A percentile compares a stretch with the other conserved stretches of the same genome.
These are phyloP conservation scores for Xylocampa areola DNA, from an alignment of 2,888 invertebrate species.

Conservation along the genomic window DNA sequence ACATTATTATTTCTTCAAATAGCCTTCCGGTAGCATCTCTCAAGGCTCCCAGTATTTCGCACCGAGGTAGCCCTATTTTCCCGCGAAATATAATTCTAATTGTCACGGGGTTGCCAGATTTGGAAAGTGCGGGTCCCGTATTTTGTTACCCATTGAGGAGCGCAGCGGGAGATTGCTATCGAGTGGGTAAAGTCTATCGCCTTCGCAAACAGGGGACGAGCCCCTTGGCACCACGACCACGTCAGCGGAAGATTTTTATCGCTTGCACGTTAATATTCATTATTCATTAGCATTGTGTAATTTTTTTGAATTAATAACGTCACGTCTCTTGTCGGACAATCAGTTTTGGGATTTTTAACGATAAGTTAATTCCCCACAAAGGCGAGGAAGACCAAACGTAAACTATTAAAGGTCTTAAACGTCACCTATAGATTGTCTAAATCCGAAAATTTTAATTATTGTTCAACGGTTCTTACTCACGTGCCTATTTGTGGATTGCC, in stretches of 20 bases:
- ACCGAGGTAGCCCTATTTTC: conserved; percentile 60
- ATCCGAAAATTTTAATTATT: too few species aligned
- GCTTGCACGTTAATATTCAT: conserved; percentile 80
- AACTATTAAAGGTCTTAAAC: too few species aligned
- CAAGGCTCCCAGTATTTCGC: conserved; percentile 32
- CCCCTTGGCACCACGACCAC: conserved; percentile 60
- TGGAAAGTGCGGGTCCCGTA: conserved; percentile 74
- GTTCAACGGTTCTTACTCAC: too few species aligned
- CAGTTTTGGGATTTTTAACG: conserved; percentile 7
- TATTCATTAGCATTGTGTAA: conserved; percentile 76
- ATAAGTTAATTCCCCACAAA: too few species aligned
- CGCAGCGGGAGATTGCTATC: conserved; percentile 75
- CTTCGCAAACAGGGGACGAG: conserved; percentile 69
- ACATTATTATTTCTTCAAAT: too few species aligned
- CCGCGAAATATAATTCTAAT: conserved; percentile 68
- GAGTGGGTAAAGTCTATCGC: conserved; percentile 71
- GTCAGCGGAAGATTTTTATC: conserved; percentile 79
- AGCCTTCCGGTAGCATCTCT: conserved; percentile 15
- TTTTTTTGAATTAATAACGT: conserved; percentile 50
- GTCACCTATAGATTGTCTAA: too few species aligned
- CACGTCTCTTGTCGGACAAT: conserved; percentile 15
- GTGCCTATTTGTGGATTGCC: too few species aligned
- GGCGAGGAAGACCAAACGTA: too few species aligned
- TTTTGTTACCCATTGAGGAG: conserved; percentile 62
- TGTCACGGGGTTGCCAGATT: conserved; percentile 65